Conservation (phyloP, 2,888 invertebrate genomes). For the Biston betularia region DNA sequence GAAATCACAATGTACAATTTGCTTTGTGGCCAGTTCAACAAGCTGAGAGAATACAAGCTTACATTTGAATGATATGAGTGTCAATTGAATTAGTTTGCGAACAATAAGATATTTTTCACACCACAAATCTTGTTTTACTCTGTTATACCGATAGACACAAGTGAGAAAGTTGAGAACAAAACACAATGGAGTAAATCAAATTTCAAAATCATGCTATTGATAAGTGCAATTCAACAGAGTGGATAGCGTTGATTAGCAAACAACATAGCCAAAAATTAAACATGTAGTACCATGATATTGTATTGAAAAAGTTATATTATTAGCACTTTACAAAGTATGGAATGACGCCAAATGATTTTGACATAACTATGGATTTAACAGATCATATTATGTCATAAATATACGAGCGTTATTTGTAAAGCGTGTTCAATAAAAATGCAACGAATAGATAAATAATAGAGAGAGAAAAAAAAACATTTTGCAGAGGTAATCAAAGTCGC, state of each 20-base stretch:
- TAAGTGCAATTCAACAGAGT: neutral
- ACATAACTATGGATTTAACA: neutral
- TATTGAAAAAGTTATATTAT: neutral
- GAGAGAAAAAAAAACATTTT: neutral
- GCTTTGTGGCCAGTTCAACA: constrained; percentile 12
- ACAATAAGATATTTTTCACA: constrained; percentile 16
- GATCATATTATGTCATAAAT: neutral
- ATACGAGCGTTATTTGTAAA: neutral
- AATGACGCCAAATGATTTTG: too few relatives aligned
- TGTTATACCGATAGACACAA: neutral
- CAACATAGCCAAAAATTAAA: too few relatives aligned
- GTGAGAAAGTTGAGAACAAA: neutral
- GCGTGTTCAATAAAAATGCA: neutral
- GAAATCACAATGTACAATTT: constrained; percentile 23
- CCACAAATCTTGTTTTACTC: neutral
- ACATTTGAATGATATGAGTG: constrained; percentile 20
- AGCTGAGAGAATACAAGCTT: constrained; percentile 7
- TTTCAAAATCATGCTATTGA: neutral
- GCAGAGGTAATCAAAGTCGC: constrained; percentile 1
- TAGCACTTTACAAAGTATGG: neutral
- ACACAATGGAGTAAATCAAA: neutral
- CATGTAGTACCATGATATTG: too few relatives aligned
- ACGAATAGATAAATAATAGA: neutral
- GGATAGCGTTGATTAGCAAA: neutral
- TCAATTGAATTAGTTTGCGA: constrained; percentile 8